Evolutionary conservation across 2,888 invertebrate genomes (phyloP), one percentile per base, ranked within the genome.

Genomic region (Nephrocerus scutellatus): DNA sequence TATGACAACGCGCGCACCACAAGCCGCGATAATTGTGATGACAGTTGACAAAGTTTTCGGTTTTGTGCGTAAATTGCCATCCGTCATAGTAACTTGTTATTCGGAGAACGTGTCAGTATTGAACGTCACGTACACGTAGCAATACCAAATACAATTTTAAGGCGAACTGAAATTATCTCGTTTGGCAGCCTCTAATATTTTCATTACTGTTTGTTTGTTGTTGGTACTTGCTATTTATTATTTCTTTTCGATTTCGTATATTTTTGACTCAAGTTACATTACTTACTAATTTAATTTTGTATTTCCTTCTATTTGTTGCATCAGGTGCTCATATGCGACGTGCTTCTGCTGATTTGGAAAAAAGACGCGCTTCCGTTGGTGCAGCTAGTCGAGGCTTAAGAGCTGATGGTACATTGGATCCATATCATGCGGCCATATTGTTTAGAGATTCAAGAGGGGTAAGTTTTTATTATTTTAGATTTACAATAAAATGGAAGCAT

Each of bases 381-480:
- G 72, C 76, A 37, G 72, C 75, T 36, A 67, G 66, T 47, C 60
- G 70, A 42, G 69, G 68, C 36, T 56, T 65, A 48, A 57, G 69
- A 48, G 60, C 65, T 22, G 89, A 89, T 63, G 84, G 84, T 36
- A 81, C 77, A 53, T 68, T 89, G 49, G 90, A 91, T 71, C 89
- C 90, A 13, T 78, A 85, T 55, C 89, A 89, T 70, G 88, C 89
- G 35, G 90, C 91, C 55, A 90, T 91, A 56, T 74, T 91, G 47
- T 91, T 91, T 70, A 75, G 90, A 54, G 89, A 91, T 69, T 86
- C 90, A n/a, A 74, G 90, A 72, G 90, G 90, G 76, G 90, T 90
- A 68, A 84, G 87, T 77, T 5, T 16, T n/a, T 10, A 19, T 15
- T 12, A 19, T 31, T 26, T n/a, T n/a, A n/a, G n/a, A n/a, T n/a